Base-by-base conservation (phyloP, 1,140 invertebrate species). In the Myzus persicae region DNA sequence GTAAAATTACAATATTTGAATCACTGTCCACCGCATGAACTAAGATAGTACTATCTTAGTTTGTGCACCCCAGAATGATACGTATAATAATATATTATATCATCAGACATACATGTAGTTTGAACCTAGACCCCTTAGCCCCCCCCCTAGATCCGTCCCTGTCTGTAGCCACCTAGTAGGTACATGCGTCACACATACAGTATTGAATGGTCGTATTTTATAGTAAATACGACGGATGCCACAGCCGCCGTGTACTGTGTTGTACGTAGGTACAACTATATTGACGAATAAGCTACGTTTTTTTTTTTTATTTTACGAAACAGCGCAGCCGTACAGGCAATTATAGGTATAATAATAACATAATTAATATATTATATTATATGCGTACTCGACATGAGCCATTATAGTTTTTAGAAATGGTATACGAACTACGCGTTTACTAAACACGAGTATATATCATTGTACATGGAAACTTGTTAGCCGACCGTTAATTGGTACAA, bases 311-410 rank as follows among this genome's bases (percentile, higher is more conserved):
- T 67, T 67, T 67, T n/a, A 67, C 59, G 31, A 59, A 59, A 59
- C 54, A 9, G 31, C 9, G 31, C 59, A 67, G 31, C 11, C 59
- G n/a, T n/a, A 76, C 31, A 51, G 31, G 11, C 8, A 59, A 59
- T 31, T 31, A 59, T 59, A 59, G 54, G 54, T 59, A 59, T 76
- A 18, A 76, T 76, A 76, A n/a, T 76, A 76, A 18, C 59, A n/a
- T 76, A 76, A 76, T 76, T n/a, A 76, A 76, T 76, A 76, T 67
- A n/a, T n/a, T 67, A n/a, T 67, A 67, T 67, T n/a, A n/a, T n/a
- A n/a, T n/a, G 31, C 0, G 31, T n/a, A 76, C n/a, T n/a, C 14
- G 59, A 14, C 81, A 18, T 40, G 81, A 82, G 81, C 38, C 8
- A 40, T 22, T 38, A 38, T 82, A 82, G 81, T 82, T 82, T 82